Conservation (phyloP, 2,113 vertebrate species). For the Aegithalos caudatus region DNA sequence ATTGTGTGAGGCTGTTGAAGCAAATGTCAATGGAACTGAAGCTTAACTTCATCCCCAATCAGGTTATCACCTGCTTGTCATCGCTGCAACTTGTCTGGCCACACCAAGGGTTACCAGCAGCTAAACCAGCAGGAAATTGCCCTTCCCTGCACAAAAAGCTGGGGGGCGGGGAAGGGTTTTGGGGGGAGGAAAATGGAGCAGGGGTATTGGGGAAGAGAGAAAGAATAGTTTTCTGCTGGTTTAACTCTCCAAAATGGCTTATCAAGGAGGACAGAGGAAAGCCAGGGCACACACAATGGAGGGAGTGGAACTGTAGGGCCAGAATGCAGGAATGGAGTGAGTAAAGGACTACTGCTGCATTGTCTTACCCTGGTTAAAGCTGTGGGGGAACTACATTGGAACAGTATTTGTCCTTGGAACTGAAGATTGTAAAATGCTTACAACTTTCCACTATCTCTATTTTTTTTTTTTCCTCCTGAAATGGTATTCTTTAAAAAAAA, state of each 20-base stretch:
- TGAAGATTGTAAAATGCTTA: background rate
- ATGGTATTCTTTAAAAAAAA: background rate
- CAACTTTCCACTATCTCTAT: background rate
- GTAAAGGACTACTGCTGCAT: background rate
- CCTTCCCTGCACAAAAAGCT: background rate
- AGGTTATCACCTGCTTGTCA: slow-evolving; percentile 32
- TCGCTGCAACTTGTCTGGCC: background rate
- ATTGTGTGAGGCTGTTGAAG: background rate
- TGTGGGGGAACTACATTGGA: background rate
- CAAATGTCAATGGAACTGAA: background rate
- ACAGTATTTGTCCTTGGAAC: background rate
- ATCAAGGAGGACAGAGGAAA: background rate
- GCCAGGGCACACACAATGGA: background rate
- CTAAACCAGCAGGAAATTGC: background rate
- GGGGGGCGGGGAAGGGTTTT: too few relatives aligned
- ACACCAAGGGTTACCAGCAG: background rate
- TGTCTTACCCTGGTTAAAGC: background rate
- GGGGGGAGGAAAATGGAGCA: too few relatives aligned
- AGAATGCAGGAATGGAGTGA: background rate
- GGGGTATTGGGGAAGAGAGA: background rate
- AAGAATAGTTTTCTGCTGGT: background rate
- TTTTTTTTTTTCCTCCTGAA: background rate
- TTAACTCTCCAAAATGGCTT: background rate
- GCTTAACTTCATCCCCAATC: background rate
- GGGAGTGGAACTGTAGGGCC: background rate